Conservation (phyloP, 2,888 invertebrate genomes). For the Hydriomena furcata region DNA sequence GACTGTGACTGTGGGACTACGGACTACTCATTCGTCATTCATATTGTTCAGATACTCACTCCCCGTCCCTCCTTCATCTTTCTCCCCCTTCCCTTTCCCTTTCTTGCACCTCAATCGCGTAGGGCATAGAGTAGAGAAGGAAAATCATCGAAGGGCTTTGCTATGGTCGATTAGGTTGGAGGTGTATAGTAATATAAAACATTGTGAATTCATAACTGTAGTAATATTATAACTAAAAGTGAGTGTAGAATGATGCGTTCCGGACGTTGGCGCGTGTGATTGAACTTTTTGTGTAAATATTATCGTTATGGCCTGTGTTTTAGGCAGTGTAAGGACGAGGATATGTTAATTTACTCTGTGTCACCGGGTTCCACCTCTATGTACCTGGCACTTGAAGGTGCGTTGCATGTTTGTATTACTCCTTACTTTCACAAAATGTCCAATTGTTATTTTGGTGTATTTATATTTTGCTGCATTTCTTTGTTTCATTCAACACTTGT, state of each 20-base stretch:
- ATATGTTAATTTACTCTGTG: constrained; percentile 76
- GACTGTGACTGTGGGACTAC: too few relatives aligned
- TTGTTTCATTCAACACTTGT: constrained; percentile 20
- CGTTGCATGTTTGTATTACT: constrained; percentile 49
- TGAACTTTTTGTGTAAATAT: constrained; percentile 45
- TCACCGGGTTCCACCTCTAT: constrained; percentile 78
- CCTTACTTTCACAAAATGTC: constrained; percentile 15
- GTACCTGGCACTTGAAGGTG: constrained; percentile 75
- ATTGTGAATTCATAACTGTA: constrained; percentile 41
- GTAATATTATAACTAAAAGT: constrained; percentile 60
- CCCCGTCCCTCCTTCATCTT: not conserved
- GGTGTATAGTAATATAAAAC: constrained; percentile 55
- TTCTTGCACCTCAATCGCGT: not conserved
- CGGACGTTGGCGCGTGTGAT: constrained; percentile 42
- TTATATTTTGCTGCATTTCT: constrained; percentile 6
- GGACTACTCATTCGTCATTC: too few relatives aligned
- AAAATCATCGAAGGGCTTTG: constrained; percentile 32
- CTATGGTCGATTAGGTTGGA: constrained; percentile 57
- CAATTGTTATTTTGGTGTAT: constrained; percentile 3
- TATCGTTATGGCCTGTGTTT: constrained; percentile 65
- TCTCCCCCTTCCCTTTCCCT: not conserved
- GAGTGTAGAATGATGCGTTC: constrained; percentile 51
- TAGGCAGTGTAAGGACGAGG: constrained; percentile 70
- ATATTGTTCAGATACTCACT: not conserved
- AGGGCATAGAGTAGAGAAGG: not conserved